phyloP scores from a whole-genome alignment of 2,113 vertebrate genomes.

The Colinus virginianus region DNA sequence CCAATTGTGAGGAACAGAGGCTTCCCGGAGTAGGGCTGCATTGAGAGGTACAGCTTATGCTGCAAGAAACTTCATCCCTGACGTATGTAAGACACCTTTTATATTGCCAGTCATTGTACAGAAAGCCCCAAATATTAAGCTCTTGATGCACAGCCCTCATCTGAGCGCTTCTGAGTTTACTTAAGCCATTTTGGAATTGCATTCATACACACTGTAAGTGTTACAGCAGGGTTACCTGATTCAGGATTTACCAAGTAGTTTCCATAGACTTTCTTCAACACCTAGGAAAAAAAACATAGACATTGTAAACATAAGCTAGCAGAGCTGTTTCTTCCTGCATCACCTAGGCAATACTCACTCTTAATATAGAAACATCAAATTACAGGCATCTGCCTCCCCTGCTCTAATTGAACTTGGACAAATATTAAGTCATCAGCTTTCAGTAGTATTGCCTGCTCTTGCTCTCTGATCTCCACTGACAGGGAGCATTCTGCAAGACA shows the following conservation, averaged over 20 bases:
- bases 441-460: neutral
- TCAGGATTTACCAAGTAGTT: constrained; percentile 89
- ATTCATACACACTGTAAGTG: neutral
- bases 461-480: neutral
- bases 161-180: neutral
- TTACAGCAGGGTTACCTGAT: constrained; percentile 80
- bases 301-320: neutral
- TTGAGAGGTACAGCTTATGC: constrained; percentile 34
- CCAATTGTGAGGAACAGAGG: neutral
- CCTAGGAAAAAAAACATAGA: constrained; percentile 76
- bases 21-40: neutral
- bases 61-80: constrained; percentile 13
- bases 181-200: neutral
- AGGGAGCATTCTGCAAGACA: neutral
- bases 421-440: neutral
- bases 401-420: neutral
- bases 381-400: neutral
- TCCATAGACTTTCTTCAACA: constrained; percentile 92
- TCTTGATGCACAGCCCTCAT: neutral
- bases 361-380: neutral
- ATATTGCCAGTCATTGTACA: neutral
- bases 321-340: neutral
- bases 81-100: neutral
- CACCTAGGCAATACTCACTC: neutral
- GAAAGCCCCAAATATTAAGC: neutral